Base-by-base conservation (phyloP, 2,113 vertebrate genomes). In the Tricholaema leucomelas region DNA sequence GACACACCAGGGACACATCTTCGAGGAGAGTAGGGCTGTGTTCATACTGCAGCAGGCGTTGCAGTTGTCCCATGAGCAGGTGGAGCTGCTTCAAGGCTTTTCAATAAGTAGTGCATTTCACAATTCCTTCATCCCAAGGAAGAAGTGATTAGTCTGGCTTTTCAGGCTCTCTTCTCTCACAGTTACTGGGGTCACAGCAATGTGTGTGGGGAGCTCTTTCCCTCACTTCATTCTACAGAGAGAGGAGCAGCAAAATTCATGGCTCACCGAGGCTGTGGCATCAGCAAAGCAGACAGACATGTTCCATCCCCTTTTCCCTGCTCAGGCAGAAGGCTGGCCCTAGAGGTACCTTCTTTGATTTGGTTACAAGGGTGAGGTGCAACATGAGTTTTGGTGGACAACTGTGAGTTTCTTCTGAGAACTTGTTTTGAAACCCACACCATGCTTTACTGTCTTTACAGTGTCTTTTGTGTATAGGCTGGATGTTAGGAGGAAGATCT, bases 31-130 rank as follows among this genome's bases (percentile, higher is more conserved):
- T 10, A 28, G 33, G 23, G 48, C 35, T 58, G 1, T 24, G 35
- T 19, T 73, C 2, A 0, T 27, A 28, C 6, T 1, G 0, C 30
- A 30, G 14, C 2, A 0, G 50, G 64, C 33, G 65, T 15, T 16
- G 31, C 4, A 12, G 12, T 6, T 63, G 19, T 74, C 56, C 36
- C 14, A 18, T 25, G 19, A 33, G 38, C 21, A 9, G 19, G 7
- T 70, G 17, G 74, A 52, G 17, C 6, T 50, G 9, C 7, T 74
- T 90, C 28, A 60, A 25, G 50, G 25, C 33, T 87, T 87, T 69
- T 67, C 16, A n/a, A 50, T 9, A 64, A 15, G 25, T 79, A 61
- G 82, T 55, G 24, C 19, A 25, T 13, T 4, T 2, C 28, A 19
- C 14, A 15, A 1, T 82, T 76, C 8, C 12, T 69, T 2, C 1